A percentile compares a stretch with the other conserved stretches of the same genome.
Evolutionary conservation across 1,140 invertebrate species (phyloP).

Genomic region (Drosophila bocki): DNA sequence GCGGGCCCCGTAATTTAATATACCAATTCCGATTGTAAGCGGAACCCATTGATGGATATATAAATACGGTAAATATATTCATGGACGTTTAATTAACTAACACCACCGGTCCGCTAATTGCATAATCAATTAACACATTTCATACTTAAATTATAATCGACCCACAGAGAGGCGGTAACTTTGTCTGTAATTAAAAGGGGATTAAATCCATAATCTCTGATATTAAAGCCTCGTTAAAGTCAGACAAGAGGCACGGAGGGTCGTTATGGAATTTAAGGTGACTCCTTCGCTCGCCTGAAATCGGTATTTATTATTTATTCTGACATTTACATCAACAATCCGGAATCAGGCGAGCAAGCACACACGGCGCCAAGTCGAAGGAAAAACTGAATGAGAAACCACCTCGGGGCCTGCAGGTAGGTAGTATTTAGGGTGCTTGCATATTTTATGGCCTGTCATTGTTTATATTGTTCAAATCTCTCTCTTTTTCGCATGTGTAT

Average conservation of each 20-base stretch:
- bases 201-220: conserved; percentile 73
- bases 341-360: conserved; percentile 55
- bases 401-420: conserved; percentile 28
- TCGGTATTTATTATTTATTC: conserved; percentile 77
- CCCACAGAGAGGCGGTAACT: conserved; percentile 4
- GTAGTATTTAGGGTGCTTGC: conserved; percentile 57
- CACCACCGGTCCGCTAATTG: conserved; percentile 54
- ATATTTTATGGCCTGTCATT: conserved; percentile 79
- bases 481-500: not conserved
- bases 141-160: conserved; percentile 59
- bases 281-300: conserved; percentile 21
- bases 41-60: conserved; percentile 16
- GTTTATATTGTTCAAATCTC: conserved; percentile 63
- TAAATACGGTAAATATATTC: conserved; percentile 46
- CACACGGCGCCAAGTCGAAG: conserved; percentile 28
- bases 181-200: conserved; percentile 54
- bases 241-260: conserved; percentile 10
- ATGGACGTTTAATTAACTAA: conserved; percentile 61
- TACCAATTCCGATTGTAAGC: conserved; percentile 8
- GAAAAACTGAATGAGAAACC: conserved; percentile 26
- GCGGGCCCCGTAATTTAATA: conserved; percentile 30
- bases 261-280: conserved; percentile 14
- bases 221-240: conserved; percentile 66
- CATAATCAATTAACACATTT: conserved; percentile 71
- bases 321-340: conserved; percentile 77